These are phyloP conservation scores for Eupsilia transversa DNA, from an alignment of 2,888 invertebrate species.

Conservation along the genomic window DNA sequence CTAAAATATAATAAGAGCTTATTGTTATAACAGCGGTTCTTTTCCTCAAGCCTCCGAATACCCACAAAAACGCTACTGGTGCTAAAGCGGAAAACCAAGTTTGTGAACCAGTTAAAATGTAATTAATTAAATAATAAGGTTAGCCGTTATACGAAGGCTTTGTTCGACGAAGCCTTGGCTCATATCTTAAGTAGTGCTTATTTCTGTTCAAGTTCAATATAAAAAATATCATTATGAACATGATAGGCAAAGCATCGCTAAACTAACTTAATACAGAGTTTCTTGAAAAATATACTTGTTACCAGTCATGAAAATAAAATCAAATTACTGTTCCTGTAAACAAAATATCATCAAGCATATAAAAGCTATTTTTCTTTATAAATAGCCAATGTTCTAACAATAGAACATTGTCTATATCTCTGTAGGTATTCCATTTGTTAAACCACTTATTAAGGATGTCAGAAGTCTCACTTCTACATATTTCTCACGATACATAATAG, in stretches of 20 bases:
- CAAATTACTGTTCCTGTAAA: slow-evolving; percentile 30
- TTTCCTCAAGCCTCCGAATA: background rate
- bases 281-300: background rate
- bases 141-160: too few species aligned
- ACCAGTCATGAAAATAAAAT: slow-evolving; percentile 12
- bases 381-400: slow-evolving; percentile 63
- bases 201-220: background rate
- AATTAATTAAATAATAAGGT: background rate
- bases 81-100: background rate
- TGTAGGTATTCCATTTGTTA: slow-evolving; percentile 40
- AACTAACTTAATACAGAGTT: background rate
- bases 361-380: slow-evolving; percentile 51
- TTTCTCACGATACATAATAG: too few species aligned
- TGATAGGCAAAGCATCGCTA: background rate
- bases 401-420: slow-evolving; percentile 55
- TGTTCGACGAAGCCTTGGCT: background rate
- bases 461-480: slow-evolving; percentile 29
- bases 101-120: background rate
- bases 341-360: slow-evolving; percentile 36
- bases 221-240: background rate
- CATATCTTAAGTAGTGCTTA: background rate
- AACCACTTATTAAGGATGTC: background rate
- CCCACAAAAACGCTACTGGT: background rate
- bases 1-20: too few species aligned
- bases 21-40: background rate